Conservation (phyloP, 2,888 invertebrate genomes). For the Mystacides longicornis region DNA sequence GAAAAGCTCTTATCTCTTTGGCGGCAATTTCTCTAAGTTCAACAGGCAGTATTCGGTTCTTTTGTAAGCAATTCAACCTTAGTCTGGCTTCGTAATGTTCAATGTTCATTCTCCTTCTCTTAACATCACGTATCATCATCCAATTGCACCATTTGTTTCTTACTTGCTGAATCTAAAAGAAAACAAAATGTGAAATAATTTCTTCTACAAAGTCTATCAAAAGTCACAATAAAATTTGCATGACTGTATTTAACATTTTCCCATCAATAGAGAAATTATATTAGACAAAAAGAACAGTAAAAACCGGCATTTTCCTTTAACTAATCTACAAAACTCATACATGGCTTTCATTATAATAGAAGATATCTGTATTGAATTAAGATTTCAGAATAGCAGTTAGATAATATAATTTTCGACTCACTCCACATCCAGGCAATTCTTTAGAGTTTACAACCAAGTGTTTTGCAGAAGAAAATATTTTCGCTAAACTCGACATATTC, state of each 20-base stretch:
- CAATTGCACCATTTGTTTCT: constrained; percentile 74
- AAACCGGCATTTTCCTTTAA: too few relatives aligned
- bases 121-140: constrained; percentile 81
- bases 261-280: too few relatives aligned
- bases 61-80: constrained; percentile 74
- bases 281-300: too few relatives aligned
- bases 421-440: constrained; percentile 12
- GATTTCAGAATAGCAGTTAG: neutral
- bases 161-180: constrained; percentile 59
- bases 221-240: too few relatives aligned
- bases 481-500: neutral
- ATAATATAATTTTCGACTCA: constrained; percentile 5
- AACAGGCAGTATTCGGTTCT: constrained; percentile 76
- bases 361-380: too few relatives aligned
- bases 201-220: too few relatives aligned
- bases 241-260: too few relatives aligned
- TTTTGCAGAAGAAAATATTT: neutral
- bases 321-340: too few relatives aligned
- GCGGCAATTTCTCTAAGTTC: constrained; percentile 74
- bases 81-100: constrained; percentile 71
- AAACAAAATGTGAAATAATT: too few relatives aligned
- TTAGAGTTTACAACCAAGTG: neutral
- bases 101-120: constrained; percentile 65
- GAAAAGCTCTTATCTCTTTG: constrained; percentile 68
- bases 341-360: too few relatives aligned